Percentiles rank a stretch among this genome's conserved stretches.
These are phyloP conservation scores for Tanypteryx hageni DNA, from an alignment of 2,888 invertebrate species.

Conservation along the genomic window DNA sequence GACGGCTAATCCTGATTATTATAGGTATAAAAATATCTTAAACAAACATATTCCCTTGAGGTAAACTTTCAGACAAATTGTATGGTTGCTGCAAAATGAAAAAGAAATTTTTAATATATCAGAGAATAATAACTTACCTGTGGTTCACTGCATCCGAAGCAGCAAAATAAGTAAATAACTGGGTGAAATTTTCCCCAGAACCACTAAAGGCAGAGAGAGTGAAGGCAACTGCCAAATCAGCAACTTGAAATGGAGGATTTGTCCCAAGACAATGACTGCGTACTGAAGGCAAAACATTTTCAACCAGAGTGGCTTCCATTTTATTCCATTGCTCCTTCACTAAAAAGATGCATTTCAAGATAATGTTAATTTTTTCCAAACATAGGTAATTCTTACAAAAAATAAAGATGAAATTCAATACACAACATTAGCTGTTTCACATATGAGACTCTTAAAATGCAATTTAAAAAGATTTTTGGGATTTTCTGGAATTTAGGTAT, in stretches of 20 bases:
- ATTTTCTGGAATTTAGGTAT: too few relatives aligned
- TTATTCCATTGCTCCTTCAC: slow-evolving; percentile 62
- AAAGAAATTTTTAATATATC: background rate
- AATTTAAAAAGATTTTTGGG: too few relatives aligned
- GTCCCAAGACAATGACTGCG: slow-evolving; percentile 15
- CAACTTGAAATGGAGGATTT: slow-evolving; percentile 66
- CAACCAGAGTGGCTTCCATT: slow-evolving; percentile 44
- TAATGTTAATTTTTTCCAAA: background rate
- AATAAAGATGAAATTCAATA: too few relatives aligned
- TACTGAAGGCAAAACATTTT: slow-evolving; percentile 66
- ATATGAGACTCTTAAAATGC: too few relatives aligned
- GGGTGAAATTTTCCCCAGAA: background rate
- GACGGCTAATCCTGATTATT: slow-evolving; percentile 29
- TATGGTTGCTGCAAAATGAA: background rate
- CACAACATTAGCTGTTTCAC: too few relatives aligned
- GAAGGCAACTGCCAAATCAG: slow-evolving; percentile 66
- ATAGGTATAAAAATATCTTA: background rate
- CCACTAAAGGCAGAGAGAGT: slow-evolving; percentile 63
- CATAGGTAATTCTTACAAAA: too few relatives aligned
- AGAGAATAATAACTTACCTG: background rate
- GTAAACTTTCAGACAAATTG: background rate
- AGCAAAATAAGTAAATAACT: slow-evolving; percentile 55
- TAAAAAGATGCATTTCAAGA: background rate
- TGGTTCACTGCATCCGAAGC: slow-evolving; percentile 45
- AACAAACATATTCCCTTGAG: background rate